Evolutionary conservation across 1,140 invertebrate genomes (phyloP), one percentile per base, ranked within the genome.

Genomic region (Tenebrio molitor): DNA sequence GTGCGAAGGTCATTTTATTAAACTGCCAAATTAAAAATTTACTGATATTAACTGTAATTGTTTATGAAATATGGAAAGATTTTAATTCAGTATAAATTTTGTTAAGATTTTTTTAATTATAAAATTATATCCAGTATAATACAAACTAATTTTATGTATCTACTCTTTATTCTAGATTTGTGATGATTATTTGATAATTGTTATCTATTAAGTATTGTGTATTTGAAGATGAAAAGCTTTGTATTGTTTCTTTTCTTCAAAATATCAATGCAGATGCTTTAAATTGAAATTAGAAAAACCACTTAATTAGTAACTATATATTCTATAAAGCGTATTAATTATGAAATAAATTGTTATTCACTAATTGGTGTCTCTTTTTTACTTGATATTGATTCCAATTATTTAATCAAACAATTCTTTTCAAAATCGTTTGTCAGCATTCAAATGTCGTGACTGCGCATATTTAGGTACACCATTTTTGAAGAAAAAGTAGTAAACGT

Each of bases 261-360:
- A 58, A 25, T 14, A 58, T 58, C 12, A 4, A 15, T 29, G 50
- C 50, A 58, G n/a, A 15, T 29, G 50, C 50, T 58, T 58, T 19
- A 12, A 15, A 14, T 29, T 58, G n/a, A n/a, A 5, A 29, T 15
- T 58, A 58, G 7, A 12, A 29, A 58, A 50, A 14, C n/a, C n/a
- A 39, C 36, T 39, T 39, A 12, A 2, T 39, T 29, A 58, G 23
- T 23, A 23, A 16, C 16, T 44, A 53, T 19, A 8, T 29, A 29
- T 58, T 29, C 50, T 34, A 58, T 23, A 21, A 29, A 25, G 29
- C 19, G 8, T 53, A 12, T n/a, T 39, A 39, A 15, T 8, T 29
- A 29, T 29, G n/a, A 58, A 58, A 58, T 58, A 58, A 58, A 58
- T 58, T 58, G 50, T 58, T 58, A 58, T 39, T 7, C n/a, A 39